Conservation (phyloP, 2,113 vertebrate species). For the Pseudopodoces humilis region DNA sequence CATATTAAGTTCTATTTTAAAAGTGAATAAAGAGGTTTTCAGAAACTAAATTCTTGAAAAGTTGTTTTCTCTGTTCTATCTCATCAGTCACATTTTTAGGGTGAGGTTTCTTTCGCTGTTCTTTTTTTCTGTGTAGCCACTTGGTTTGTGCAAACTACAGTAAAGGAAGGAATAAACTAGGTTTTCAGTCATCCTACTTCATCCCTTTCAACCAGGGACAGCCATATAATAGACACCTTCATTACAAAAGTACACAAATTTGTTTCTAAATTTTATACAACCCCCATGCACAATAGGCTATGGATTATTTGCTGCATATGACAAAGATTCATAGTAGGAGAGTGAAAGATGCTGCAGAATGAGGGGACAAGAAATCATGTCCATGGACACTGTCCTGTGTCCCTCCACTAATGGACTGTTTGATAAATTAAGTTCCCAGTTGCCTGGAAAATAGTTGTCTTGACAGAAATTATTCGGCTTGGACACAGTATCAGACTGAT, state of each 20-base stretch:
- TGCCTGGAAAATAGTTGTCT: neutral
- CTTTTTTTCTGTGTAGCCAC: neutral
- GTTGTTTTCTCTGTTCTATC: neutral
- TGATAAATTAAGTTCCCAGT: neutral
- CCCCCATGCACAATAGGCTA: neutral
- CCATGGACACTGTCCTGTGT: accelerated
- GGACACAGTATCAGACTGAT: accelerated
- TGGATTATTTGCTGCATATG: neutral
- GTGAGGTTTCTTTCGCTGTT: accelerated
- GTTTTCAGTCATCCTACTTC: neutral
- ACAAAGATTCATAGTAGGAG: neutral
- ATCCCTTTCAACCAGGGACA: neutral
- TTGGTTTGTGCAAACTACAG: neutral
- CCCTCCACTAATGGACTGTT: neutral
- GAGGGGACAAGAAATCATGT: accelerated
- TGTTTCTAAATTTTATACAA: neutral
- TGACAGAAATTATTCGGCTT: accelerated
- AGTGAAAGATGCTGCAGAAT: neutral
- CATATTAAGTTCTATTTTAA: neutral
- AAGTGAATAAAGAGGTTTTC: neutral
- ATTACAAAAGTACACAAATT: accelerated
- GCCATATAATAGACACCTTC: neutral
- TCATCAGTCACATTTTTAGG: accelerated
- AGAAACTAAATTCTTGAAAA: neutral
- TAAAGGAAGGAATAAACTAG: neutral